Percentiles rank a stretch among this genome's conserved stretches.
Conservation (phyloP, 1,140 invertebrate genomes). For the Metopolophium dirhodum region DNA sequence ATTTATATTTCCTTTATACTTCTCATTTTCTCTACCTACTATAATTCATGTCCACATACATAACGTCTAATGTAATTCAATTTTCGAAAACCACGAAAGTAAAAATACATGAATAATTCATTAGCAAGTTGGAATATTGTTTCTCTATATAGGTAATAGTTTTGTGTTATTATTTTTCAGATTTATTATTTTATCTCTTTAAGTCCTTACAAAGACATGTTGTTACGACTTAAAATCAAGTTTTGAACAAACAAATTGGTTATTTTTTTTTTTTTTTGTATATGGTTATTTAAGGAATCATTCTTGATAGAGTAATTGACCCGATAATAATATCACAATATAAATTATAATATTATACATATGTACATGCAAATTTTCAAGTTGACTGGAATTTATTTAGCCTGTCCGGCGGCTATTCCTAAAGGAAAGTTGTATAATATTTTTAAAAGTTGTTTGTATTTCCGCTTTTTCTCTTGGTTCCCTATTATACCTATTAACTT, state of each 20-base stretch:
- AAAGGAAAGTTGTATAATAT: slow-evolving; percentile 19
- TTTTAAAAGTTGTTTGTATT: background rate
- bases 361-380: background rate
- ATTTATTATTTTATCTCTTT: background rate
- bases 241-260: background rate
- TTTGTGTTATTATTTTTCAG: background rate
- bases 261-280: background rate
- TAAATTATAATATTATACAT: background rate
- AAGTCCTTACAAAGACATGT: background rate
- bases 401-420: background rate
- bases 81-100: background rate
- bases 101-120: slow-evolving; percentile 6
- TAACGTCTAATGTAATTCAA: slow-evolving; percentile 5
- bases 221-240: background rate
- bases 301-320: background rate
- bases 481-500: background rate
- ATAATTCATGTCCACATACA: background rate
- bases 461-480: background rate
- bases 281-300: background rate
- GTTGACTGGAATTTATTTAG: background rate
- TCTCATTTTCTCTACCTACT: background rate
- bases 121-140: background rate
- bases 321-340: background rate
- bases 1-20: background rate
- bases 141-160: background rate